Percentiles rank a stretch among this genome's conserved stretches.
Evolutionary conservation across 2,797 vertebrate species (phyloP).

Genomic region (Chaetodon trifasciatus): DNA sequence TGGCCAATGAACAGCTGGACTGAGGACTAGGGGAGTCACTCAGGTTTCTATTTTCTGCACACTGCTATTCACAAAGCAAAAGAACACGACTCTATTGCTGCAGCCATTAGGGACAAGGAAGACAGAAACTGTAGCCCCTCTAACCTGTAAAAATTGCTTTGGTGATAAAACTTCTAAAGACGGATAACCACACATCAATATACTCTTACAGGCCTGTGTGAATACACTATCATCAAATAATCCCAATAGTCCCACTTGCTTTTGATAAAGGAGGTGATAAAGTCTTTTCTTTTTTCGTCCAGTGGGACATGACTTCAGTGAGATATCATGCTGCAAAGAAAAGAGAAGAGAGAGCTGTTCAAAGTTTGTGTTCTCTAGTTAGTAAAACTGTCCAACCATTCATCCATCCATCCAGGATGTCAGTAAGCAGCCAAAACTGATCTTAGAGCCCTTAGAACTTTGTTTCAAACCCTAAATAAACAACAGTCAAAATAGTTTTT

Average conservation of each 20-base stretch:
- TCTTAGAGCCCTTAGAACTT: background rate
- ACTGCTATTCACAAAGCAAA: slow-evolving; percentile 32
- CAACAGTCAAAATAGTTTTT: background rate
- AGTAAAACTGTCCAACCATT: background rate
- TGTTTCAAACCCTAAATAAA: background rate
- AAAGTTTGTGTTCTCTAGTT: background rate
- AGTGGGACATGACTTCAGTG: background rate
- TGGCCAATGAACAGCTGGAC: slow-evolving; percentile 41
- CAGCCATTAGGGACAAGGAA: background rate
- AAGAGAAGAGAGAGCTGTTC: background rate
- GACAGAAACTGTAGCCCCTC: slow-evolving; percentile 15
- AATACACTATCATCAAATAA: background rate
- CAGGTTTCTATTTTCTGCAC: slow-evolving; percentile 46
- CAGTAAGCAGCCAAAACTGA: background rate
- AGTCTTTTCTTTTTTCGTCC: background rate
- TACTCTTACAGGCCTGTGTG: background rate
- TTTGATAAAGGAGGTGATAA: slow-evolving; percentile 6
- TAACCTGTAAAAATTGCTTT: slow-evolving; percentile 8
- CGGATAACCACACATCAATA: slow-evolving; percentile 13
- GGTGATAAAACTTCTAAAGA: slow-evolving; percentile 14
- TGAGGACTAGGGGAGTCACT: slow-evolving; percentile 17
- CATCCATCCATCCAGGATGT: background rate
- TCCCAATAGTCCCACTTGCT: background rate
- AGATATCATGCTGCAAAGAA: background rate
- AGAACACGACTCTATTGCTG: slow-evolving; percentile 3